Percentiles rank a stretch among this genome's conserved stretches.
phyloP scores from a whole-genome alignment of 2,113 vertebrate species.

The Rhabdornis inornatus region DNA sequence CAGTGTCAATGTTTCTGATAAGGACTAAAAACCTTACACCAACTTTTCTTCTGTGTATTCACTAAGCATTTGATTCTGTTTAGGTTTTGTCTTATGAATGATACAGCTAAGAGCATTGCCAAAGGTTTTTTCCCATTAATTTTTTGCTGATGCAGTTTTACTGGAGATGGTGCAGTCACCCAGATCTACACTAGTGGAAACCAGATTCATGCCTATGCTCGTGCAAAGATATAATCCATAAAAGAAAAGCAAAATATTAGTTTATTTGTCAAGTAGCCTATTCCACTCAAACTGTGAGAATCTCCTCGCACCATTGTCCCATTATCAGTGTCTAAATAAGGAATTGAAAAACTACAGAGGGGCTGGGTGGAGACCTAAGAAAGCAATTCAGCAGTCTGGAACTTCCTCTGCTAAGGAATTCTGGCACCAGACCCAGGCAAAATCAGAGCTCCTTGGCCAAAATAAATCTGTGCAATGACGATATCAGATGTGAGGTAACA shows the following conservation, averaged over 20 bases:
- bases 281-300: slow-evolving; percentile 26
- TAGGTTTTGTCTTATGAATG: not conserved
- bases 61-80: not conserved
- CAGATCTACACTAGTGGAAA: not conserved
- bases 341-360: slow-evolving; percentile 50
- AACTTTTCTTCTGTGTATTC: not conserved
- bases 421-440: slow-evolving; percentile 58
- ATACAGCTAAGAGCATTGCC: not conserved
- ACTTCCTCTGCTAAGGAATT: slow-evolving; percentile 69
- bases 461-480: slow-evolving; percentile 62
- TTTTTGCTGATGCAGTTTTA: not conserved
- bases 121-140: not conserved
- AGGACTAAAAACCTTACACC: not conserved
- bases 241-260: not conserved
- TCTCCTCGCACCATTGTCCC: slow-evolving; percentile 4
- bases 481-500: slow-evolving; percentile 69
- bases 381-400: slow-evolving; percentile 66
- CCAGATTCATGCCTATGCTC: not conserved
- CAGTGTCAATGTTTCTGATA: not conserved
- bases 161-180: not conserved
- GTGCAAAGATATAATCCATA: not conserved
- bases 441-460: slow-evolving; percentile 61
- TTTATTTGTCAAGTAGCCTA: not conserved
- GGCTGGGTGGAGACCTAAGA: slow-evolving; percentile 64
- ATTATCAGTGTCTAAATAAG: slow-evolving; percentile 61